Conservation (phyloP, 2,888 invertebrate genomes). For the Herminia tarsipennalis region DNA sequence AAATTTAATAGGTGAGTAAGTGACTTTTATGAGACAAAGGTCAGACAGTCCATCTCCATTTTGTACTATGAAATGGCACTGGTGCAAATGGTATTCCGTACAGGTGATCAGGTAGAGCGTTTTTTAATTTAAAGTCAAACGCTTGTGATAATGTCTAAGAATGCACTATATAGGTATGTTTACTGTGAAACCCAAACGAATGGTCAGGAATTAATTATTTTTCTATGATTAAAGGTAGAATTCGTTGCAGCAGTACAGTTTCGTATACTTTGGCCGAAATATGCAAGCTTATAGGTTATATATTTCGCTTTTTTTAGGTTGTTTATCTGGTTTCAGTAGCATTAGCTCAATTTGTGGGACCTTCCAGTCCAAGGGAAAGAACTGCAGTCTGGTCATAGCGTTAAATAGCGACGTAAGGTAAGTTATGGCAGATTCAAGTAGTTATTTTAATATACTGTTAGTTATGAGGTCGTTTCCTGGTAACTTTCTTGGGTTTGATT, state of each 20-base stretch:
- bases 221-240: background rate
- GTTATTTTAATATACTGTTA: constrained; percentile 1
- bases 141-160: background rate
- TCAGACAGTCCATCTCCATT: background rate
- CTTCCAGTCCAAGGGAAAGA: constrained; percentile 3
- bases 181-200: background rate
- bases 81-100: background rate
- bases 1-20: too few species aligned
- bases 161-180: background rate
- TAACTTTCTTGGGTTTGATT: constrained; percentile 4
- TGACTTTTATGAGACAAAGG: too few species aligned
- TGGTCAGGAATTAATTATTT: background rate
- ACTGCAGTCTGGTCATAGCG: too few species aligned
- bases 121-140: background rate
- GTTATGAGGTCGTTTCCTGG: constrained; percentile 8
- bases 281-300: background rate
- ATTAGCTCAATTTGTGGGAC: constrained; percentile 4
- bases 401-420: too few species aligned
- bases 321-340: background rate
- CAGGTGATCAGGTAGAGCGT: background rate
- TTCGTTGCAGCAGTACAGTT: background rate
- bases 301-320: background rate
- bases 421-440: constrained; percentile 2
- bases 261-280: background rate
- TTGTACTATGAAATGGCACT: background rate